Base-by-base conservation (phyloP, 2,888 invertebrate species). In the Leptopilina syphax region DNA sequence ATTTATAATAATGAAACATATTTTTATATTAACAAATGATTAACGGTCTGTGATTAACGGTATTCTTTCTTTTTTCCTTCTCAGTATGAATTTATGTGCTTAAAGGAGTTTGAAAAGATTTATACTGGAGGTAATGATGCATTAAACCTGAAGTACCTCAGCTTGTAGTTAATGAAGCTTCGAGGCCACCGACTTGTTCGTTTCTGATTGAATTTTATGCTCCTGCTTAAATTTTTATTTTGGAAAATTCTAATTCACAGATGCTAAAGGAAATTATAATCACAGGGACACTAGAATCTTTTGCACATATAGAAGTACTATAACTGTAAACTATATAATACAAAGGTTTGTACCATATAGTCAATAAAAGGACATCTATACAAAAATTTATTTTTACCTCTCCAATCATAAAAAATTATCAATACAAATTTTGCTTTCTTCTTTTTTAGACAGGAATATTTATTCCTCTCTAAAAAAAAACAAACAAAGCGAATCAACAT, bases 121-220 rank as follows among this genome's bases (percentile, higher is more conserved):
- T 73, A 73, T 73, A 60, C 73, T 73, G 57, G 73, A 73, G 73
- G 73, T 73, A 73, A 73, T 73, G 73, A 73, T 73, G 73, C 73
- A 73, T 73, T 73, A 73, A 73, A 73, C 73, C 57, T 24, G 41
- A 73, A 73, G 73, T 73, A 73, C 73, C 57, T 73, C 34, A 73
- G 70, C 57, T 73, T 57, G 57, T 57, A 57, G 73, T 73, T 73
- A 73, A 73, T 73, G 73, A 73, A 73, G 73, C 73, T 73, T 73
- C 73, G 73, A 73, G 57, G 73, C 73, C 18, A 73, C 73, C 34
- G 57, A 18, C 73, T 73, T n/a, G 34, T 73, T 73, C 57, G 27
- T 73, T 73, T 73, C 57, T 73, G 73, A 73, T 73, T 73, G 73
- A 73, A 73, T 73, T 73, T 73, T 73, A 73, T 73, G 73, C 57